These are phyloP conservation scores for Lepetodrilus schrolli DNA, from an alignment of 2,888 invertebrate species.

Conservation along the genomic window DNA sequence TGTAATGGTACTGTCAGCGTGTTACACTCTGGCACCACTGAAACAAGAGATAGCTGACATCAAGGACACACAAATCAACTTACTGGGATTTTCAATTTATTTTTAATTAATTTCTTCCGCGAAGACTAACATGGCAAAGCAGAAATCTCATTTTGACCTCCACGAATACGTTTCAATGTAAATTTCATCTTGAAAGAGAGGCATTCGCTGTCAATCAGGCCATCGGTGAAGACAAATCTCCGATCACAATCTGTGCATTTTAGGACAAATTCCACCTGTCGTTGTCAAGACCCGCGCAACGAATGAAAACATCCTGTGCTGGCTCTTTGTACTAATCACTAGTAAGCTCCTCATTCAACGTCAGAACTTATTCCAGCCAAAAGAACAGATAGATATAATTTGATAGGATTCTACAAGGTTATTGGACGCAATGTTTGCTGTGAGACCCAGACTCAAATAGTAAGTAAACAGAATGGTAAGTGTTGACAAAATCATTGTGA, in stretches of 20 bases:
- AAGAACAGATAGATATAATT: not conserved
- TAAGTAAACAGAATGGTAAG: not conserved
- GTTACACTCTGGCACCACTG: not conserved
- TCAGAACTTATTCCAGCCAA: not conserved
- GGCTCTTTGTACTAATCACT: not conserved
- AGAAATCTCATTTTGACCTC: not conserved
- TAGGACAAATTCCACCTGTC: not conserved
- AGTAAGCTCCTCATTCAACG: not conserved
- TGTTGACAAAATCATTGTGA: too few species aligned
- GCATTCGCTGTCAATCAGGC: not conserved
- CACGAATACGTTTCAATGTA: conserved; percentile 9
- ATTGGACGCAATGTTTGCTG: not conserved
- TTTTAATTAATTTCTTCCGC: not conserved
- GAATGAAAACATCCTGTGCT: not conserved
- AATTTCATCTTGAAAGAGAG: not conserved
- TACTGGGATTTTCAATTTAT: not conserved
- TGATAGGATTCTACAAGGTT: not conserved
- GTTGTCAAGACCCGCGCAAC: not conserved
- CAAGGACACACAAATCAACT: not conserved
- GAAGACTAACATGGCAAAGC: not conserved
- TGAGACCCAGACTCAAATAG: not conserved
- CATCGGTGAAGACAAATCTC: not conserved
- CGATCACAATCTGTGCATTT: not conserved
- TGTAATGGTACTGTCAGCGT: too few species aligned
- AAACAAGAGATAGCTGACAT: not conserved